A percentile compares a stretch with the other conserved stretches of the same genome.
Conservation (phyloP, 2,888 invertebrate genomes). For the Anodontia alba region DNA sequence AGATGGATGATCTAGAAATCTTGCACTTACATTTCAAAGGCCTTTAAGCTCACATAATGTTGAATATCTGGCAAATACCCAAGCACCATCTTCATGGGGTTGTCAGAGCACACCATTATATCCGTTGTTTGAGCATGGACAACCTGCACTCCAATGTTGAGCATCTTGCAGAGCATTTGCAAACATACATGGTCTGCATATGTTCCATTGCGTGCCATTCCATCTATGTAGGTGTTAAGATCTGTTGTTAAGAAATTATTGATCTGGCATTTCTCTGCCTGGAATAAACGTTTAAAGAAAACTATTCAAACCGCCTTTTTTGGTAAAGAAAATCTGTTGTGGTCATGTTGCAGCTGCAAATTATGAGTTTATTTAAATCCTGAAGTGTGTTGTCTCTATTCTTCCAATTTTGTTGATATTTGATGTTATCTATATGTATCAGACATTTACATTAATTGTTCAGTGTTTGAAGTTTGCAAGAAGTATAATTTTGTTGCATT, state of each 20-base stretch:
- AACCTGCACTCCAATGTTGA: constrained; percentile 8
- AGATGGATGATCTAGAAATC: too few species aligned
- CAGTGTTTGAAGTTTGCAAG: too few species aligned
- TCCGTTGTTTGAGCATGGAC: constrained; percentile 25
- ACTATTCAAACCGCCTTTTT: too few species aligned
- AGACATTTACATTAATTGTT: too few species aligned
- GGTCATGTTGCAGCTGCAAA: neutral
- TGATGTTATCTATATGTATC: neutral
- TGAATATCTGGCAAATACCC: constrained; percentile 34
- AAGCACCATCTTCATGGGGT: neutral
- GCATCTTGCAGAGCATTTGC: neutral
- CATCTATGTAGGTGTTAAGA: constrained; percentile 13
- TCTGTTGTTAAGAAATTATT: constrained; percentile 26
- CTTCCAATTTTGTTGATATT: neutral
- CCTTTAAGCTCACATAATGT: constrained; percentile 37
- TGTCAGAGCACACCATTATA: neutral
- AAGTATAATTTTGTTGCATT: too few species aligned
- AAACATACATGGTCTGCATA: constrained; percentile 33
- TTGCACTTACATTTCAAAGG: constrained; percentile 10
- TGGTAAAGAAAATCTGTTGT: too few species aligned
- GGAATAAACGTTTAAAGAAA: constrained; percentile 2
- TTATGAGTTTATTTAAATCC: too few species aligned
- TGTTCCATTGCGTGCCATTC: constrained; percentile 23
- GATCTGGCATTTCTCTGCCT: constrained; percentile 22
- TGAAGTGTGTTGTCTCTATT: too few species aligned